Percentiles rank a stretch among this genome's conserved stretches.
Conservation (phyloP, 2,113 vertebrate genomes). For the Catharus minimus region DNA sequence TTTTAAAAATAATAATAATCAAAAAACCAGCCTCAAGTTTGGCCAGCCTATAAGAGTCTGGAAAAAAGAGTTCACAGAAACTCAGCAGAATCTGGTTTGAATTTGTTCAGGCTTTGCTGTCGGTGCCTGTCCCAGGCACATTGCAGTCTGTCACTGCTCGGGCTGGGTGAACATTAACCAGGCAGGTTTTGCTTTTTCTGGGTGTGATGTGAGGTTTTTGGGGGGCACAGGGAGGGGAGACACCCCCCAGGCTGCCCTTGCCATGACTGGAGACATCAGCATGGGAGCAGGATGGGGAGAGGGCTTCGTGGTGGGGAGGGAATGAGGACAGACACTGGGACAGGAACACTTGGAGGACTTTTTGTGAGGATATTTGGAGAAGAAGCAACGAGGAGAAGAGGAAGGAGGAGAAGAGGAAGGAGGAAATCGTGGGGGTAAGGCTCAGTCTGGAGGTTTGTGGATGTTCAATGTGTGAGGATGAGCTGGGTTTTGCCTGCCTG, state of each 20-base stretch:
- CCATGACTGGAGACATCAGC: fast-evolving
- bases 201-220: neutral
- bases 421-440: slow-evolving; percentile 19
- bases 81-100: slow-evolving; percentile 33
- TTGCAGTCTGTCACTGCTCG: neutral
- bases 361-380: neutral
- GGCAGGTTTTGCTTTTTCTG: neutral
- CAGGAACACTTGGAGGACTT: neutral
- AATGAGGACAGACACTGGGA: neutral
- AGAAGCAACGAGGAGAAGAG: neutral
- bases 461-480: fast-evolving
- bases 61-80: neutral
- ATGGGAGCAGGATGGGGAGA: neutral
- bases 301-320: neutral
- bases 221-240: neutral
- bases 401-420: neutral
- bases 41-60: neutral
- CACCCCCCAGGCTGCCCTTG: neutral
- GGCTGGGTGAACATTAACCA: neutral
- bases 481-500: neutral
- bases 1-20: neutral
- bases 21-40: neutral
- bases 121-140: neutral
- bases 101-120: slow-evolving; percentile 34
- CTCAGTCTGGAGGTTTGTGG: neutral